Base-by-base conservation (phyloP, 2,113 vertebrate genomes). In the Amblyornis subalaris region DNA sequence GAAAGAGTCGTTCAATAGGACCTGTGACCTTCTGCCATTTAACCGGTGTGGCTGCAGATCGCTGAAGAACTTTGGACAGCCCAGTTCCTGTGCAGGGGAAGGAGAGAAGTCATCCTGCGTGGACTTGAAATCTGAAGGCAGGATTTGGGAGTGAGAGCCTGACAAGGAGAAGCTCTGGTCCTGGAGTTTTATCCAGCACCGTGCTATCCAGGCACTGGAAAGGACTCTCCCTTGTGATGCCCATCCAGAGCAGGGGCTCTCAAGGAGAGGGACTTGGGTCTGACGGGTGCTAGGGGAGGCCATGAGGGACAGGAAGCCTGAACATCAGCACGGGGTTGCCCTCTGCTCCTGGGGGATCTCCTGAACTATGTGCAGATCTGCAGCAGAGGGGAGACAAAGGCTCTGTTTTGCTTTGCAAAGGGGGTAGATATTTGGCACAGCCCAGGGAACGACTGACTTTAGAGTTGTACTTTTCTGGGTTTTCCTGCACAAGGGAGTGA, bases 151-250 rank as follows among this genome's bases (percentile, higher is more conserved):
- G 7, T 40, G 25, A 28, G 3, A 77, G 18, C 12, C 36, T 7
- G 4, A 12, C 8, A 35, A 54, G 50, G 28, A 51, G 44, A 4
- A 74, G 29, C 23, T 75, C n/a, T 82, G 31, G 16, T 57, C 24
- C 54, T 3, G 2, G n/a, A 21, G 15, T 14, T 76, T 55, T 20
- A 4, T 28, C 35, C n/a, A 53, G 50, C 23, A 28, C 14, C 12
- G 6, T 11, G 13, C 11, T 76, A 7, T 45, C 35, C 29, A 35
- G 6, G 7, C 0, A 0, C 20, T 26, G 23, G 53, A 58, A 40
- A 51, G 22, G 12, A 21, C 24, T 36, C 7, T 66, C 11, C 14
- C 7, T 60, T 1, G 0, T 42, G 40, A 66, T 0, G 0, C 6
- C 12, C 26, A 17, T 17, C n/a, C 0, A 0, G 10, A 85, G 26